Conservation (phyloP, 2,797 vertebrate genomes). For the Paedocypris micromegethes region DNA sequence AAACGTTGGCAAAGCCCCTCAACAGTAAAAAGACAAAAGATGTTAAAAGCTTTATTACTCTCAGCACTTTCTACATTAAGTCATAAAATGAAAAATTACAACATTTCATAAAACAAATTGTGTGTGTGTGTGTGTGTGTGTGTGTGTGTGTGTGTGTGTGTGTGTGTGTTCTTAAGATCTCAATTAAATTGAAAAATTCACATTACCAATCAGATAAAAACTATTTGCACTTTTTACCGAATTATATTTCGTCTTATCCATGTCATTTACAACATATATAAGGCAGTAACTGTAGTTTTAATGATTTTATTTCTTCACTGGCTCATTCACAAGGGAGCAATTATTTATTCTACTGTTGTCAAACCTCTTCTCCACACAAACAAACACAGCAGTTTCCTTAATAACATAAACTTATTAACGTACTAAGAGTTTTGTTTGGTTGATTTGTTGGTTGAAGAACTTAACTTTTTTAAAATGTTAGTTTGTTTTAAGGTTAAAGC, state of each 20-base stretch:
- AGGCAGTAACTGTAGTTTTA: background rate
- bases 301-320: constrained; percentile 12
- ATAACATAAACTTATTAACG: too few species aligned
- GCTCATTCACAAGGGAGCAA: constrained; percentile 49
- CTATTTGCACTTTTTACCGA: too few species aligned
- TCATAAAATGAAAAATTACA: background rate
- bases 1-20: constrained; percentile 26
- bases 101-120: background rate
- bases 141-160: constrained; percentile 33
- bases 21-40: background rate
- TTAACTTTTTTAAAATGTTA: too few species aligned
- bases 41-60: background rate
- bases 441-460: too few species aligned
- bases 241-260: too few species aligned
- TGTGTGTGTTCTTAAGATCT: constrained; percentile 49
- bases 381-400: constrained; percentile 1
- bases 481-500: too few species aligned
- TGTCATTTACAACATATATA: too few species aligned
- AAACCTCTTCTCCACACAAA: constrained; percentile 34
- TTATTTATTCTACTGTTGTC: constrained; percentile 48
- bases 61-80: background rate
- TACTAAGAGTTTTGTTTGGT: too few species aligned
- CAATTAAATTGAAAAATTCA: constrained; percentile 25
- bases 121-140: constrained; percentile 3
- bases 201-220: too few species aligned